Conservation (phyloP, 2,113 vertebrate species). For the Psittacara wagleri region DNA sequence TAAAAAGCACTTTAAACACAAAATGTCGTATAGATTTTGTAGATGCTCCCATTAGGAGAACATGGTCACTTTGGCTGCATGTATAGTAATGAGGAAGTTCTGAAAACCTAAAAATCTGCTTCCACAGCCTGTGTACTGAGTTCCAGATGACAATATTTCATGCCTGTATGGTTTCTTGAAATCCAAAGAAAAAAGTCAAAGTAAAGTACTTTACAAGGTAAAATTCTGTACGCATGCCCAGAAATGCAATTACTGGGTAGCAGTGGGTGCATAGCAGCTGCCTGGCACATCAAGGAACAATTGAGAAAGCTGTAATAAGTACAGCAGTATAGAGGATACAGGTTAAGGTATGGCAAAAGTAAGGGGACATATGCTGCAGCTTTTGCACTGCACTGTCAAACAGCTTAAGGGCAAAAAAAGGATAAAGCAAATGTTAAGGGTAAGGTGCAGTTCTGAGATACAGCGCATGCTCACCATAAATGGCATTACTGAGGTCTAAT, state of each 20-base stretch:
- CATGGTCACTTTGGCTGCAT: not conserved
- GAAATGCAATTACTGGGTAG: not conserved
- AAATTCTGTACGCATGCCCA: not conserved
- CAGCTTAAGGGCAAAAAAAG: not conserved
- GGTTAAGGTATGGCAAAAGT: not conserved
- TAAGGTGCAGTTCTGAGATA: not conserved
- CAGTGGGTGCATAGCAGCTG: constrained; percentile 9
- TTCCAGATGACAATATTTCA: not conserved
- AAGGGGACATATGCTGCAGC: not conserved
- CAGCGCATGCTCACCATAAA: not conserved
- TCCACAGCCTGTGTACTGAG: not conserved
- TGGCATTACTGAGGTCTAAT: not conserved
- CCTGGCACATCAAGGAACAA: not conserved
- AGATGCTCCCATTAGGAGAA: not conserved
- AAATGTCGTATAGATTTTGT: not conserved
- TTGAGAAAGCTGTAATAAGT: not conserved
- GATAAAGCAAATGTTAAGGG: not conserved
- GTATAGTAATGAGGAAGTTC: not conserved
- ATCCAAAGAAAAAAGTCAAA: not conserved
- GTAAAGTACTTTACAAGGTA: not conserved
- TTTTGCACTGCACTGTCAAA: not conserved
- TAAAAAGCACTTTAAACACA: not conserved
- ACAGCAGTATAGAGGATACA: not conserved
- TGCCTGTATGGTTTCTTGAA: not conserved
- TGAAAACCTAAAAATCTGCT: not conserved